Base-by-base conservation (phyloP, 2,888 invertebrate genomes). In the Exephanes ischioxanthus region DNA sequence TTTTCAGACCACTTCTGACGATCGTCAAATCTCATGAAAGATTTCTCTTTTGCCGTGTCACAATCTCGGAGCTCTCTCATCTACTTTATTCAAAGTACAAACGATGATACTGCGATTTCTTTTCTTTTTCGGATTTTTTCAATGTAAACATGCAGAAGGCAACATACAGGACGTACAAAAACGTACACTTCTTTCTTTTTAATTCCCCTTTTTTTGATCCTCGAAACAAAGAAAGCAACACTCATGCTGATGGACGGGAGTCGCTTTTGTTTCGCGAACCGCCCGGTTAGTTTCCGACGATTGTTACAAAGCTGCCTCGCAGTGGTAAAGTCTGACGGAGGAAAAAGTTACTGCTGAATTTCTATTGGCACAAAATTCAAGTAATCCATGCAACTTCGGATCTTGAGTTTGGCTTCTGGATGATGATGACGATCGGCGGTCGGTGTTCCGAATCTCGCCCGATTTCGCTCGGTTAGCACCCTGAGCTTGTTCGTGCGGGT, bases 21-120 rank as follows among this genome's bases (percentile, higher is more conserved):
- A 76, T 76, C 66, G 48, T 66, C 30, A 51, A 76, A 76, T 76
- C 66, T 63, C 48, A 66, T 76, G 75, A 76, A 76, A 76, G 48
- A 76, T 63, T 76, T 41, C 37, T 66, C 41, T 76, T 75, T 66
- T 53, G 30, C 22, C 51, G 33, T 66, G 75, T 76, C 75, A 76
- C 63, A 5, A 61, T 66, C 22, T 45, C n/a, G 16, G 16, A 22
- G 19, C 61, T 30, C n/a, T 45, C 58, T 73, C 45, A 61, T 73
- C 72, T 9, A 14, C 61, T 63, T 61, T 19, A 61, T 63, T 41
- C 41, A 14, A 58, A 53, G 53, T 55, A 55, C 19, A 45, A 22
- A 41, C 61, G 61, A 5, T 4, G 26, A 26, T 26, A 41, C 41
- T 11, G 30, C 30, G 16, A 61, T 26, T 61, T 30, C 30, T 14